Conservation (phyloP, 2,797 vertebrate genomes). For the Chloroceryle inda region DNA sequence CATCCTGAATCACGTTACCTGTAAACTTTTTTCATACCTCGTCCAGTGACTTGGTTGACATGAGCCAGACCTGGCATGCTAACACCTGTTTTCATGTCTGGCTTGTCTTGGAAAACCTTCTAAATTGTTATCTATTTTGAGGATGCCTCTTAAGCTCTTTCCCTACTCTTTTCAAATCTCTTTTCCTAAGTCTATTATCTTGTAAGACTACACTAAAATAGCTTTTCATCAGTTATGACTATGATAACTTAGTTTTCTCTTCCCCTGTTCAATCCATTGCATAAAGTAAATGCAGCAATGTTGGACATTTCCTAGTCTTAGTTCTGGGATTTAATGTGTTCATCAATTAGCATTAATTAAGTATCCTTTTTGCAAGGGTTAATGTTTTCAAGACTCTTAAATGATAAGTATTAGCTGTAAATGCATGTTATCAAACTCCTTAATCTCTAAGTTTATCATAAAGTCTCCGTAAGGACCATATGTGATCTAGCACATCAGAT, state of each 20-base stretch:
- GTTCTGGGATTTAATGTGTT: neutral
- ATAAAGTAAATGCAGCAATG: neutral
- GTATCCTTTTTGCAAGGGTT: neutral
- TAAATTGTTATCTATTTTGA: neutral
- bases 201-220: neutral
- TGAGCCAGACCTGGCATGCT: neutral
- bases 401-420: slow-evolving; percentile 3
- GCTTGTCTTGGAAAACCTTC: neutral
- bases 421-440: neutral
- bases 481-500: neutral
- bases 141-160: neutral
- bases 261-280: neutral
- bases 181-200: neutral
- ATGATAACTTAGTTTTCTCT: neutral
- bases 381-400: neutral
- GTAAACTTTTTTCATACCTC: neutral
- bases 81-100: neutral
- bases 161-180: neutral
- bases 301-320: neutral
- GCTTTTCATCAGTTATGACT: neutral
- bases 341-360: slow-evolving; percentile 5
- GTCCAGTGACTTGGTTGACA: neutral
- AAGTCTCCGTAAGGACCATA: neutral
- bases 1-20: neutral
- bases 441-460: neutral